These are phyloP conservation scores for Heterocephalus glaber DNA, from an alignment of 2,113 vertebrate species.

Conservation along the genomic window DNA sequence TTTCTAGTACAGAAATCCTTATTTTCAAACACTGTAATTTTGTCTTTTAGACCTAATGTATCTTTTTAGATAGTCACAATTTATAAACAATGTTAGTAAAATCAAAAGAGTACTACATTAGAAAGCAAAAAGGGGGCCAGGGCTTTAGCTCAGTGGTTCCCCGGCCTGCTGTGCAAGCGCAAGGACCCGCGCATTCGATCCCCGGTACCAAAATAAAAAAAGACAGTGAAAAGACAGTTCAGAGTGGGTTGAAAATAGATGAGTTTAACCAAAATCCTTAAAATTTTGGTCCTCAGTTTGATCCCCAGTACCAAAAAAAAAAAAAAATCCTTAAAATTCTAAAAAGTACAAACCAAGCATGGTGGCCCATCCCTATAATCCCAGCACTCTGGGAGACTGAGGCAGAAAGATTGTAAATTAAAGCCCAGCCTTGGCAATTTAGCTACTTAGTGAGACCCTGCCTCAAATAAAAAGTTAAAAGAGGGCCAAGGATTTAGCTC, in stretches of 20 bases:
- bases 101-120: slow-evolving; percentile 7
- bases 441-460: background rate
- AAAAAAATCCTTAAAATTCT: too few relatives aligned
- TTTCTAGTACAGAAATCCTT: background rate
- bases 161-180: too few relatives aligned
- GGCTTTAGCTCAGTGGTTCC: too few relatives aligned
- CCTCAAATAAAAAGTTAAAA: background rate
- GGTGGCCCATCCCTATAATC: background rate
- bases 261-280: background rate
- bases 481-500: too few relatives aligned
- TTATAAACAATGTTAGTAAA: background rate
- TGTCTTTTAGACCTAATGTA: background rate
- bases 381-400: background rate
- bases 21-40: slow-evolving; percentile 21
- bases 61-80: background rate
- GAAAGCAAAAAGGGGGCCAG: too few relatives aligned
- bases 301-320: too few relatives aligned
- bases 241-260: slow-evolving; percentile 15
- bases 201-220: too few relatives aligned
- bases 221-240: slow-evolving; percentile 51
- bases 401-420: background rate
- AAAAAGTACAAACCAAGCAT: background rate
- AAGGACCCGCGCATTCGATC: too few relatives aligned
- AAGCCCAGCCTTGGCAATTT: background rate
- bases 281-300: too few relatives aligned